Evolutionary conservation across 2,797 vertebrate species (phyloP), one percentile per base, ranked within the genome.

Genomic region (Dendrocincla fuliginosa): DNA sequence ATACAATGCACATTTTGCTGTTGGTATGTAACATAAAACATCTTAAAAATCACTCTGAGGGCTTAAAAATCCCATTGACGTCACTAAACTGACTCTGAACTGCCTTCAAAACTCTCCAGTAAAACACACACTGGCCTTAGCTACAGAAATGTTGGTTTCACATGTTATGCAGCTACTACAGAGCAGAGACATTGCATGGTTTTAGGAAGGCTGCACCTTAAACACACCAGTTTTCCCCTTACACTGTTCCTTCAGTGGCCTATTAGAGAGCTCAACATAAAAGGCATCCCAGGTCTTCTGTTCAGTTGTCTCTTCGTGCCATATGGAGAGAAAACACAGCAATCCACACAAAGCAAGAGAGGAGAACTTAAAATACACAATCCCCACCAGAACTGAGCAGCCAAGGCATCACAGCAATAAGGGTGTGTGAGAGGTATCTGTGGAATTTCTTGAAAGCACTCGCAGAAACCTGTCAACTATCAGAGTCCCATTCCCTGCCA

Each of bases 371-470:
- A 63, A 59, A 74, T 32, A 18, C 7, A 11, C 32, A 33, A 85
- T 44, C 44, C 20, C 25, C 41, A 42, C 15, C 63, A 77, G 60
- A 71, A 56, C 0, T 3, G 52, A 41, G 50, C 55, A 85, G 47
- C 28, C 41, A 69, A 53, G 64, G 55, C 37, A 52, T 22, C 4
- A 19, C 0, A 3, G 11, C 35, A 47, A 52, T 2, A 11, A 17
- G 28, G 79, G 37, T 13, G 28, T 10, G 23, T 1, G 59, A 71
- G 65, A 57, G 33, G 30, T 9, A 37, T 15, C 46, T 5, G 2
- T 1, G 15, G 56, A 6, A 55, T 63, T 70, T 57, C 56, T 33
- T 57, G 27, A 20, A 59, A 84, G 19, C 5, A 50, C 18, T 59
- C 47, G 35, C 84, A 78, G 44, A 35, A 60, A 57, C 14, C 18